Conservation (phyloP, 2,113 vertebrate genomes). For the Haplochromis vanheusdeni region DNA sequence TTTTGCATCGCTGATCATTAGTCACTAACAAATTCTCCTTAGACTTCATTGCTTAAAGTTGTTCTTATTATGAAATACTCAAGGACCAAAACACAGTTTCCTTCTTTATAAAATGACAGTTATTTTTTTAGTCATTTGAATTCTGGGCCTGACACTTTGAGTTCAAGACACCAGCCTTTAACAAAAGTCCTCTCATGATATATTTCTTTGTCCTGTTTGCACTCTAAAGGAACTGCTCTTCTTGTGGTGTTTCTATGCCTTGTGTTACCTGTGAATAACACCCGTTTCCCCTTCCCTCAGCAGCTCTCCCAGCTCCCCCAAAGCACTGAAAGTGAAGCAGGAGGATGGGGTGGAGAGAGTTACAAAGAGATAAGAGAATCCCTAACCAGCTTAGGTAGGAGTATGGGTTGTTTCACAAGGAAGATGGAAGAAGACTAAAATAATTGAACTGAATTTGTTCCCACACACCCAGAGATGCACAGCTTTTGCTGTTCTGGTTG, state of each 20-base stretch:
- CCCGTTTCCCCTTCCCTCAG: slow-evolving; percentile 80
- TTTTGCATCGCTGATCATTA: background rate
- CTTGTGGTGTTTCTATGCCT: slow-evolving; percentile 51
- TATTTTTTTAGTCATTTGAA: fast-evolving
- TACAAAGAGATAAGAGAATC: slow-evolving; percentile 78
- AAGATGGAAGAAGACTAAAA: slow-evolving; percentile 61
- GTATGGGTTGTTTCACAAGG: slow-evolving; percentile 79
- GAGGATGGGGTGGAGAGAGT: slow-evolving; percentile 80
- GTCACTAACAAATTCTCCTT: background rate
- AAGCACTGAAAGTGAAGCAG: slow-evolving; percentile 80
- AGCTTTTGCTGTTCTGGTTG: slow-evolving; percentile 28
- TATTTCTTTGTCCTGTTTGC: background rate
- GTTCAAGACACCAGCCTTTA: background rate
- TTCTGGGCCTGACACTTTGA: background rate
- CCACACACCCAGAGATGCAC: slow-evolving; percentile 29
- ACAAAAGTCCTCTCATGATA: background rate
- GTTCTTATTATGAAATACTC: background rate
- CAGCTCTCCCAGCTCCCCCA: slow-evolving; percentile 78
- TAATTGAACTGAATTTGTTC: slow-evolving; percentile 39
- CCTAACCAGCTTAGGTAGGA: slow-evolving; percentile 81
- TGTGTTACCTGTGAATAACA: slow-evolving; percentile 70
- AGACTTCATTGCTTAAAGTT: background rate
- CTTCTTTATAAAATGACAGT: background rate
- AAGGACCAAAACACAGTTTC: background rate
- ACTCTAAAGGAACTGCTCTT: slow-evolving; percentile 16